Evolutionary conservation across 2,888 invertebrate species (phyloP), one percentile per base, ranked within the genome.

Genomic region (Synergus gifuensis): DNA sequence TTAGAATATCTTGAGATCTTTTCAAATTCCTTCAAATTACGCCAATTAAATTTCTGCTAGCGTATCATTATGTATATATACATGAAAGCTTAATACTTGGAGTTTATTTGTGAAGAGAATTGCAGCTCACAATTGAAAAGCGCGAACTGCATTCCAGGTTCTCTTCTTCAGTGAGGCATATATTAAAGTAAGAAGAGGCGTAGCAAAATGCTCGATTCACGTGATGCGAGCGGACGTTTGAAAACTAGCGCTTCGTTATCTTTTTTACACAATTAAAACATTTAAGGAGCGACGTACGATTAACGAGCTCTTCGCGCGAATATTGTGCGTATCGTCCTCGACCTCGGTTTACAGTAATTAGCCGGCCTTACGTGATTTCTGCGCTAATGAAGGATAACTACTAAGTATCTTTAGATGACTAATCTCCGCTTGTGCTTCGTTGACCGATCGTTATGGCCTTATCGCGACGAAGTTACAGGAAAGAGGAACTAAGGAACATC

Each of bases 371-470:
- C 86, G 86, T 84, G 86, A 85, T 83, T 85, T 84, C 83, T 81
- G 85, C 85, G 86, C 86, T 89, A 90, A 90, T 89, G 89, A 90
- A 89, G 87, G 87, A 87, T 88, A 54, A 36, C 54, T 18, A 73
- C 73, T 73, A 73, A 73, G 73, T 58, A 58, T 73, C 54, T 36
- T 73, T 79, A 84, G 89, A 90, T 91, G 89, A 91, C 89, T 90
- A 89, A 90, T 90, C 88, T 88, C 82, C 83, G 73, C 79, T 79
- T 79, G 83, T 79, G 83, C 85, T 82, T 86, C 86, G 86, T 87
- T 89, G 88, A 90, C 88, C 88, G 90, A 89, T 90, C 89, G 89
- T 90, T 89, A 89, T 86, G 89, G 83, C 87, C 85, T 81, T 82
- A 87, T 88, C 88, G 87, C 87, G 88, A 89, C 88, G 18, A 77